These are phyloP conservation scores for Saccostrea echinata DNA, from an alignment of 1,140 invertebrate genomes.

Conservation along the genomic window DNA sequence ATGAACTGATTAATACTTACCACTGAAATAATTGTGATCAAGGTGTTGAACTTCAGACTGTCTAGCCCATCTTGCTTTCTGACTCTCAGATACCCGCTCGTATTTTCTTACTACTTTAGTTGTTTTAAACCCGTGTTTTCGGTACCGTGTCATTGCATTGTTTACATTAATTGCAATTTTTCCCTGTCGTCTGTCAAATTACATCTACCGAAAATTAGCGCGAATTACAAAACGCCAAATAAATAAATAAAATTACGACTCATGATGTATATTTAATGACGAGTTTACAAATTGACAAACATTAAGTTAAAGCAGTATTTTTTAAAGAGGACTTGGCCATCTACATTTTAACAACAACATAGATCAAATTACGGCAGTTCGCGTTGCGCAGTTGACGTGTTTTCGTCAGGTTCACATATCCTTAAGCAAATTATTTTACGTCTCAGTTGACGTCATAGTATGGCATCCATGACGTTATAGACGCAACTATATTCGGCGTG, in stretches of 20 bases:
- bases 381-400: not conserved
- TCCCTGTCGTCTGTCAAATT: not conserved
- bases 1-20: not conserved
- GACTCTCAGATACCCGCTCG: not conserved
- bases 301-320: not conserved
- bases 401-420: constrained; percentile 16
- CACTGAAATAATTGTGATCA: not conserved
- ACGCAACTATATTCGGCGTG: no score
- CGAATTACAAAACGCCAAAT: not conserved
- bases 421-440: not conserved
- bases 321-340: not conserved
- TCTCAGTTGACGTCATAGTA: no score
- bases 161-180: not conserved
- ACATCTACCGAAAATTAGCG: not conserved
- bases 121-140: not conserved
- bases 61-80: not conserved
- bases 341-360: not conserved
- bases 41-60: not conserved
- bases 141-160: not conserved
- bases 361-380: not conserved
- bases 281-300: not conserved
- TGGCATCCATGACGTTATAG: no score
- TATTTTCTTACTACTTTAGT: not conserved
- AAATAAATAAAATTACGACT: not conserved
- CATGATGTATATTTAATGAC: not conserved